These are phyloP conservation scores for Salarias fasciatus DNA, from an alignment of 2,797 vertebrate species.

Conservation along the genomic window DNA sequence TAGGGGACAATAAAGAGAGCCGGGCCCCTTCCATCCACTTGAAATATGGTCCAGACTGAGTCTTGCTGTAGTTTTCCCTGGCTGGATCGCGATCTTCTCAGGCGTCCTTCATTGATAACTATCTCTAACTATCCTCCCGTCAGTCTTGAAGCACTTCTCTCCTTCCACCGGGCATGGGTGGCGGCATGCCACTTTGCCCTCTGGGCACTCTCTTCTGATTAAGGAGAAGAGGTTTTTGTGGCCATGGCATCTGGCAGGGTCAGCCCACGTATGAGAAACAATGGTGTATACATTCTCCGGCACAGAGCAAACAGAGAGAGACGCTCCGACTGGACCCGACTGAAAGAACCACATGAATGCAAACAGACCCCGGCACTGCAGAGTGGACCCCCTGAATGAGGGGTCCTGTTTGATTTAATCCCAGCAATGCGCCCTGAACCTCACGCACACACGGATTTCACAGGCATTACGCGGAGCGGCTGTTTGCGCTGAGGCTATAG, in stretches of 20 bases:
- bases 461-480: slow-evolving; percentile 77
- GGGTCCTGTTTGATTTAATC: slow-evolving; percentile 80
- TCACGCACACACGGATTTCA: slow-evolving; percentile 78
- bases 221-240: slow-evolving; percentile 79
- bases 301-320: slow-evolving; percentile 76
- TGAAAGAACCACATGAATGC: slow-evolving; percentile 76
- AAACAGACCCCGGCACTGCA: slow-evolving; percentile 65
- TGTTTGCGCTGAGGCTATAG: slow-evolving; percentile 78
- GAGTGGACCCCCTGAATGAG: slow-evolving; percentile 75
- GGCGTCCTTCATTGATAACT: slow-evolving; percentile 19
- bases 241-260: slow-evolving; percentile 79
- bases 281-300: slow-evolving; percentile 69
- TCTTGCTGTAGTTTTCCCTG: slow-evolving; percentile 46
- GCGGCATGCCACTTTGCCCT: slow-evolving; percentile 81
- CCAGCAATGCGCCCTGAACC: slow-evolving; percentile 72
- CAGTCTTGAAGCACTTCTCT: background rate
- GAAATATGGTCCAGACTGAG: slow-evolving; percentile 52
- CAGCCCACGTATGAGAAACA: slow-evolving; percentile 72
- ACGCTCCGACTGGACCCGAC: slow-evolving; percentile 65
- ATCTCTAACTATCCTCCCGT: slow-evolving; percentile 22
- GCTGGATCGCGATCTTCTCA: slow-evolving; percentile 27
- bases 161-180: slow-evolving; percentile 59
- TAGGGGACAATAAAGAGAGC: slow-evolving; percentile 65
- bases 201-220: slow-evolving; percentile 80
- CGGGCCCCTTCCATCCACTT: slow-evolving; percentile 54